Percentiles rank a stretch among this genome's conserved stretches.
Conservation (phyloP, 2,888 invertebrate genomes). For the Dynastes hyllus region DNA sequence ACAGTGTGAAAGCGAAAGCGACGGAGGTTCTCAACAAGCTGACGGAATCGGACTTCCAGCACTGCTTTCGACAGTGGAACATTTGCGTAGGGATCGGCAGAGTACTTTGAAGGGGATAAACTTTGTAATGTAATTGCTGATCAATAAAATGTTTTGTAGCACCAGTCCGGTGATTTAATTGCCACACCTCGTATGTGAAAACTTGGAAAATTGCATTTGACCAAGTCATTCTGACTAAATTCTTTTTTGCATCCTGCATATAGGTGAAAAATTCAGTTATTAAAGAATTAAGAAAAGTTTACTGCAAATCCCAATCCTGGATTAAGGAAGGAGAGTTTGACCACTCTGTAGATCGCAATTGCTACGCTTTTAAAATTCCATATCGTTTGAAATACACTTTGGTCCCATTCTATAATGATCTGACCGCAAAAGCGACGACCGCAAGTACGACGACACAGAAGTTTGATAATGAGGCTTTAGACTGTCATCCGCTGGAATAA, state of each 20-base stretch:
- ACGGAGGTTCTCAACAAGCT: no score
- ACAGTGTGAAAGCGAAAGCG: no score
- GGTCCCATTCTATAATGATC: not conserved
- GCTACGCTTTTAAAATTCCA: not conserved
- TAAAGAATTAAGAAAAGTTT: not conserved
- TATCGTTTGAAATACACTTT: not conserved
- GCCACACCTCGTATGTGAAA: not conserved
- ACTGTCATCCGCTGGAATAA: no score
- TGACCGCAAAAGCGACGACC: not conserved
- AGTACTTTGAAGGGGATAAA: no score
- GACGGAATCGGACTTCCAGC: no score
- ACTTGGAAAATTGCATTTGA: not conserved
- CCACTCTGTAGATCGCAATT: not conserved
- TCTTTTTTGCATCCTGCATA: not conserved
- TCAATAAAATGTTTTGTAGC: no score
- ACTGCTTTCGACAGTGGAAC: no score
- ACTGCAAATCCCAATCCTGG: not conserved
- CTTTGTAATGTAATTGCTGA: no score
- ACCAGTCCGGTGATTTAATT: no score
- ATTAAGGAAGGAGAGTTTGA: not conserved
- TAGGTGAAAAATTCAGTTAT: not conserved
- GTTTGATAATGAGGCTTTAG: no score
- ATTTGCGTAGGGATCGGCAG: no score
- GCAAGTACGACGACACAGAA: not conserved
- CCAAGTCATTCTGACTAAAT: not conserved